Conservation (phyloP, 2,113 vertebrate genomes). For the Syngnathus typhle region DNA sequence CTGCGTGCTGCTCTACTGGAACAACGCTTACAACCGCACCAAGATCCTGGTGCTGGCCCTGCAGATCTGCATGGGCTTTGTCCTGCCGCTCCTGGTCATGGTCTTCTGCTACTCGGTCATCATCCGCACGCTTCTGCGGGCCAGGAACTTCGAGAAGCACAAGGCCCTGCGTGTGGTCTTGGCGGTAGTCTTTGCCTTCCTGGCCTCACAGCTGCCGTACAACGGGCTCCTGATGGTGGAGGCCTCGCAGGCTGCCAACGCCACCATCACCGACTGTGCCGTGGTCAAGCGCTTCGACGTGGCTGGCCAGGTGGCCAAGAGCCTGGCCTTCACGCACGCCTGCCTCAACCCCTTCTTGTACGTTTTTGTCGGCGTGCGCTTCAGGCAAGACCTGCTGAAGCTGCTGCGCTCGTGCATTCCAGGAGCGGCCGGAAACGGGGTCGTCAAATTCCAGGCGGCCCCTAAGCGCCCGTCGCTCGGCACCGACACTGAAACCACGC, state of each 20-base stretch:
- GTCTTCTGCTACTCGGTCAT: conserved; percentile 80
- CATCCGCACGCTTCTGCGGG: conserved; percentile 77
- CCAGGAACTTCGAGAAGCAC: conserved; percentile 81
- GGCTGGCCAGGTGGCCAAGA: conserved; percentile 75
- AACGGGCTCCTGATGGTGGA: conserved; percentile 76
- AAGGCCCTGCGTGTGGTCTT: conserved; percentile 81
- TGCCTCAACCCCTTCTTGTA: conserved; percentile 88
- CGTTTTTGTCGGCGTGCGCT: conserved; percentile 80
- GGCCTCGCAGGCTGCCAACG: conserved; percentile 56
- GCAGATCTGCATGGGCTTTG: conserved; percentile 80
- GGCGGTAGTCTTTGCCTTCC: conserved; percentile 74
- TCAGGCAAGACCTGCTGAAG: conserved; percentile 74
- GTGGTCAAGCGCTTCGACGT: conserved; percentile 61
- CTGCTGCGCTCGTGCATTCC: conserved; percentile 49
- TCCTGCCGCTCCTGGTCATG: conserved; percentile 78
- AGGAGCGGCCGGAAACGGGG: conserved; percentile 46
- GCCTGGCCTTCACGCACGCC: conserved; percentile 79
- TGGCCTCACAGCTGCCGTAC: conserved; percentile 82
- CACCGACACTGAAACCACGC: conserved; percentile 73
- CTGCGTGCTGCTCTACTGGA: conserved; percentile 71
- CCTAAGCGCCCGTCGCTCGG: conserved; percentile 71
- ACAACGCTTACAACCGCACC: conserved; percentile 32
- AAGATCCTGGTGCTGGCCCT: conserved; percentile 72
- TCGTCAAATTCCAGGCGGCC: conserved; percentile 42
- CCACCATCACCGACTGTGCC: conserved; percentile 60